Conservation (phyloP, 2,797 vertebrate genomes). For the Thaleichthys pacificus region DNA sequence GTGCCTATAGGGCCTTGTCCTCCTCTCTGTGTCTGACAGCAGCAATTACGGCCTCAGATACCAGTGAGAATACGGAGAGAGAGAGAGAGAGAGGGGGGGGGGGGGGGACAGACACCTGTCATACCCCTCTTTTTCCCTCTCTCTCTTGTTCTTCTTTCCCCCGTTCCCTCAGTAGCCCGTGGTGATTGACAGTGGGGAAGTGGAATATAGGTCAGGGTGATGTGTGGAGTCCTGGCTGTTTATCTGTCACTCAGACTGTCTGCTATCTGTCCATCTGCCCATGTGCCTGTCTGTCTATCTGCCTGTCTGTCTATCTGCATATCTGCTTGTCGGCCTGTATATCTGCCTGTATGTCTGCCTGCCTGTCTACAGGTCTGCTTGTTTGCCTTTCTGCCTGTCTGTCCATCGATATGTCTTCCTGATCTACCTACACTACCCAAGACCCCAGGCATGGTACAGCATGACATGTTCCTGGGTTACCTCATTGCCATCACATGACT, state of each 20-base stretch:
- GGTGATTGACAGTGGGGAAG: slow-evolving; percentile 30
- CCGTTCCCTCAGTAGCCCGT: background rate
- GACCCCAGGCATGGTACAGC: too few relatives aligned
- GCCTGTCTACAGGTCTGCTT: background rate
- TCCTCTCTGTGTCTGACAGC: slow-evolving; percentile 47
- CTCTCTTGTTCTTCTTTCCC: background rate
- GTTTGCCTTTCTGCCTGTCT: background rate
- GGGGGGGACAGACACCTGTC: slow-evolving; percentile 43
- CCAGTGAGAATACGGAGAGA: background rate
- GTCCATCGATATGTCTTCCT: slow-evolving; percentile 24
- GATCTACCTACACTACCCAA: background rate
- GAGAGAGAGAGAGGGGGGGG: background rate
- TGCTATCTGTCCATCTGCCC: too few relatives aligned
- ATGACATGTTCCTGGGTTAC: too few relatives aligned
- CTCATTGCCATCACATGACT: too few relatives aligned
- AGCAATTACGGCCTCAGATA: slow-evolving; percentile 50
- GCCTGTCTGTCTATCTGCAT: too few relatives aligned
- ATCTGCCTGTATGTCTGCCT: too few relatives aligned
- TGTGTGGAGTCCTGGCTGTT: slow-evolving; percentile 17
- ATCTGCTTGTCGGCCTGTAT: too few relatives aligned
- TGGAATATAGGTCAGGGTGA: slow-evolving; percentile 60
- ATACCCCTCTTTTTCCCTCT: slow-evolving; percentile 7
- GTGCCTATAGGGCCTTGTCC: slow-evolving; percentile 8
- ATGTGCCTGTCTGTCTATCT: too few relatives aligned
- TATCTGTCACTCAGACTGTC: background rate